A percentile compares a stretch with the other conserved stretches of the same genome.
Conservation (phyloP, 1,140 invertebrate species). For the Drosophila neocordata region DNA sequence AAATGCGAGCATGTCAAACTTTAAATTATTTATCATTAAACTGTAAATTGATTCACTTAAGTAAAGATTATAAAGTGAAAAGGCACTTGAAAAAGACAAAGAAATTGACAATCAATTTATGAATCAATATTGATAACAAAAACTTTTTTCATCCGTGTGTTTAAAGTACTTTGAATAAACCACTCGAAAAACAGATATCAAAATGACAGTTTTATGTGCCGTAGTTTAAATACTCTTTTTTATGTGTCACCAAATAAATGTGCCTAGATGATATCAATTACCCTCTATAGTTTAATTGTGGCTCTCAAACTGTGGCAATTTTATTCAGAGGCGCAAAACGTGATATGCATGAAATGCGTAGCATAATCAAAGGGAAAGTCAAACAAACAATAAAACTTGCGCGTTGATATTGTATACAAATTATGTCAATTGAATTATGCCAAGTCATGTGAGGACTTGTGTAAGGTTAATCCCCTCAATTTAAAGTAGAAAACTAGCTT, state of each 20-base stretch:
- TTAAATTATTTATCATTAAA: neutral
- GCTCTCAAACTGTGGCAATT: neutral
- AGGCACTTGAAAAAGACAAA: neutral
- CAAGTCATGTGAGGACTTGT: conserved; percentile 17
- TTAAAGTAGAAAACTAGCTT: neutral
- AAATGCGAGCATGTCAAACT: neutral
- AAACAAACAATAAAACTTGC: neutral
- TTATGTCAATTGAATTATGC: conserved; percentile 23
- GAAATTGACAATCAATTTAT: conserved; percentile 1
- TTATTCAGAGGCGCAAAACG: conserved; percentile 1
- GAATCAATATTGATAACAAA: conserved; percentile 6
- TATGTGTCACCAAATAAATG: no score
- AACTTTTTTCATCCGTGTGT: neutral
- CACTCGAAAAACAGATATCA: neutral
- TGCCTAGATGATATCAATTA: no score
- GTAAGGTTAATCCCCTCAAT: neutral
- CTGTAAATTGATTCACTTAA: conserved; percentile 1
- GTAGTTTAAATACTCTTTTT: no score
- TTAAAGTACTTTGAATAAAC: neutral
- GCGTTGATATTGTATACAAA: neutral
- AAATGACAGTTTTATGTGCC: neutral
- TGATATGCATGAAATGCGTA: conserved; percentile 19
- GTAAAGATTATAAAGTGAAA: neutral
- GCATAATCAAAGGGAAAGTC: conserved; percentile 18
- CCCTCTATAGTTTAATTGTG: no score